These are phyloP conservation scores for Anguilla rostrata DNA, from an alignment of 2,113 vertebrate species.

Conservation along the genomic window DNA sequence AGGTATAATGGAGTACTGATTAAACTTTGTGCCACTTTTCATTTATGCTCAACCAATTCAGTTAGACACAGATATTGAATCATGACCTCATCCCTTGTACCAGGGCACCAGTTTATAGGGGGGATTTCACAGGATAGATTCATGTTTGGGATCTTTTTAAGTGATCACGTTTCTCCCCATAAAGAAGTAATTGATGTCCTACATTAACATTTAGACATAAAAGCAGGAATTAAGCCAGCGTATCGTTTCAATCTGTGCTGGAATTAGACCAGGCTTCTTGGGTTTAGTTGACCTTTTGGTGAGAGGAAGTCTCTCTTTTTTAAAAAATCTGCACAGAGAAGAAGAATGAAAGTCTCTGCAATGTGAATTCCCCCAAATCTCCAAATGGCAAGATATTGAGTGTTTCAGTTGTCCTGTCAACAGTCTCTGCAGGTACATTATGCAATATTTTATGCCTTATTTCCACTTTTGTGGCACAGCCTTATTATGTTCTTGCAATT, in stretches of 20 bases:
- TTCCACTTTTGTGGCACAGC: neutral
- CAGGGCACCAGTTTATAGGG: neutral
- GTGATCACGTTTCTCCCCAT: slow-evolving; percentile 21
- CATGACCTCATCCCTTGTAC: slow-evolving; percentile 13
- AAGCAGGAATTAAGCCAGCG: slow-evolving; percentile 21
- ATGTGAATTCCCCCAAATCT: neutral
- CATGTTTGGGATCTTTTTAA: slow-evolving; percentile 17
- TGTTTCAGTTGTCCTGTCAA: no score
- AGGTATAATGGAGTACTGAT: neutral
- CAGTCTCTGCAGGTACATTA: neutral
- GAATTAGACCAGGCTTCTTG: slow-evolving; percentile 22
- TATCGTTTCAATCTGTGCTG: slow-evolving; percentile 28
- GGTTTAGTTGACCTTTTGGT: slow-evolving; percentile 16
- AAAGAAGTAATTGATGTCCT: slow-evolving; percentile 23
- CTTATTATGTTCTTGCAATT: neutral
- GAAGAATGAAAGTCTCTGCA: neutral
- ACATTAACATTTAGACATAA: slow-evolving; percentile 27
- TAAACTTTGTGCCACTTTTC: neutral
- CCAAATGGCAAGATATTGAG: neutral
- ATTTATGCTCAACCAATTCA: neutral
- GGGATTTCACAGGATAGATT: slow-evolving; percentile 5
- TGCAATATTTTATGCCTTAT: neutral
- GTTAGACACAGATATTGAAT: slow-evolving; percentile 25
- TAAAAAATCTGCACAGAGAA: neutral
- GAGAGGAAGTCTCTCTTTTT: neutral